Percentiles rank a stretch among this genome's conserved stretches.
phyloP scores from a whole-genome alignment of 2,797 vertebrate species.

The Fratercula arctica region DNA sequence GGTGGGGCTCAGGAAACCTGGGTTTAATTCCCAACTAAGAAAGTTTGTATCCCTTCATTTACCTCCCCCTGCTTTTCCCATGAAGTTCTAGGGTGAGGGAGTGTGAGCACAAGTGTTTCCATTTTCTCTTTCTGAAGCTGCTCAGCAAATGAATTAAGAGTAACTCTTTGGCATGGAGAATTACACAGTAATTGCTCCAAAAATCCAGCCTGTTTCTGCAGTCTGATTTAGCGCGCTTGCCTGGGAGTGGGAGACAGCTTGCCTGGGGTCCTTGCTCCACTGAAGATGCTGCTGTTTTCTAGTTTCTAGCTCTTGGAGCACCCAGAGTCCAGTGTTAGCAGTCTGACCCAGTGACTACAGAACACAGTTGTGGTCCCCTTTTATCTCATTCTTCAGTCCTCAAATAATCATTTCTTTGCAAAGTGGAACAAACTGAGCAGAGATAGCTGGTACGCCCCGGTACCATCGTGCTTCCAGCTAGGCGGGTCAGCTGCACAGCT shows the following conservation, averaged over 20 bases:
- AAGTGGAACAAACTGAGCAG: background rate
- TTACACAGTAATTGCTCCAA: constrained; percentile 5
- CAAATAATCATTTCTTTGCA: background rate
- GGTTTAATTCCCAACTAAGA: constrained; percentile 38
- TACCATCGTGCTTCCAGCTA: fast-evolving
- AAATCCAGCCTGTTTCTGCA: background rate
- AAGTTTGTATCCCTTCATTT: constrained; percentile 34
- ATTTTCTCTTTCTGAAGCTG: background rate
- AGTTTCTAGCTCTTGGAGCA: background rate
- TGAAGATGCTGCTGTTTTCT: background rate
- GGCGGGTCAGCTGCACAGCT: background rate
- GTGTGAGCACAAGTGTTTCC: background rate
- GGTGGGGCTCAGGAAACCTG: background rate
- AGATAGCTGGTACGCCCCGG: background rate
- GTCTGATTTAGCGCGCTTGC: background rate
- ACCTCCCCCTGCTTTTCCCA: constrained; percentile 52
- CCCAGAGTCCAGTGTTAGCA: background rate
- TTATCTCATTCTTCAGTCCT: background rate
- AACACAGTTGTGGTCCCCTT: background rate
- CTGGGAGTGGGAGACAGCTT: background rate
- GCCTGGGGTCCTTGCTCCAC: background rate
- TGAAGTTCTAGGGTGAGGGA: background rate
- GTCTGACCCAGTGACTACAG: background rate
- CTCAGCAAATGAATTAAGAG: background rate
- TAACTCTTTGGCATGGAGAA: background rate